Evolutionary conservation across 2,888 invertebrate species (phyloP).

Genomic region (Polymixis flavicincta): DNA sequence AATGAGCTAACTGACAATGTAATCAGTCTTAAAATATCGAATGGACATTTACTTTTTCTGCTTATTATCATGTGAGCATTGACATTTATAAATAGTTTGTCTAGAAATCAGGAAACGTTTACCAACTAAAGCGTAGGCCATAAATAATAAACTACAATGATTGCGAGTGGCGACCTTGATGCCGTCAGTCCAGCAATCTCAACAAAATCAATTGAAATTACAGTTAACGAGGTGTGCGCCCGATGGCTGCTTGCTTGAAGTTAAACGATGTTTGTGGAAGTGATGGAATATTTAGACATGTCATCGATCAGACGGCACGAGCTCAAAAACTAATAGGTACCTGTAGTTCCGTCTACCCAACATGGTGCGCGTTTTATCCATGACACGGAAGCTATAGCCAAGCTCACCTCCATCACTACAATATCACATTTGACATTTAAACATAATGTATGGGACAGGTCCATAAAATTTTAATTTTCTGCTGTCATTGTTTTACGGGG

Average conservation of each 20-base stretch:
- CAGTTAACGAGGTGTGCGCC: constrained; percentile 57
- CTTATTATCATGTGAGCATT: constrained; percentile 4
- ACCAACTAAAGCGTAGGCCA: constrained; percentile 24
- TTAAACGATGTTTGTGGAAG: constrained; percentile 68
- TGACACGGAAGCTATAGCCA: constrained; percentile 31
- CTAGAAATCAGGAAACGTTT: constrained; percentile 50
- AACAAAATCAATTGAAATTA: constrained; percentile 70
- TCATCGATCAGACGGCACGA: constrained; percentile 67
- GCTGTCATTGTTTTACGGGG: neutral
- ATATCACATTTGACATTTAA: constrained; percentile 29
- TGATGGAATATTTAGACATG: constrained; percentile 73
- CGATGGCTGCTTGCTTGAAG: constrained; percentile 65
- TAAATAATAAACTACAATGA: constrained; percentile 47
- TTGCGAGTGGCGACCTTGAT: constrained; percentile 60
- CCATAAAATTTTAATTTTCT: neutral
- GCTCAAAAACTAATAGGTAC: constrained; percentile 64
- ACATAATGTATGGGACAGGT: neutral
- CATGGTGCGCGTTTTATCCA: constrained; percentile 29
- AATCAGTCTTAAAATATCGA: constrained; percentile 22
- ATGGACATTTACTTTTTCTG: neutral
- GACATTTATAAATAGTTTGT: constrained; percentile 31
- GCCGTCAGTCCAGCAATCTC: constrained; percentile 61
- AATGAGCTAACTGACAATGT: constrained; percentile 8
- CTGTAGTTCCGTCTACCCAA: constrained; percentile 58
- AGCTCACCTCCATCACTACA: constrained; percentile 15